Evolutionary conservation across 1,140 invertebrate species (phyloP), one percentile per base, ranked within the genome.

Genomic region (Paralvinella palmiformis): DNA sequence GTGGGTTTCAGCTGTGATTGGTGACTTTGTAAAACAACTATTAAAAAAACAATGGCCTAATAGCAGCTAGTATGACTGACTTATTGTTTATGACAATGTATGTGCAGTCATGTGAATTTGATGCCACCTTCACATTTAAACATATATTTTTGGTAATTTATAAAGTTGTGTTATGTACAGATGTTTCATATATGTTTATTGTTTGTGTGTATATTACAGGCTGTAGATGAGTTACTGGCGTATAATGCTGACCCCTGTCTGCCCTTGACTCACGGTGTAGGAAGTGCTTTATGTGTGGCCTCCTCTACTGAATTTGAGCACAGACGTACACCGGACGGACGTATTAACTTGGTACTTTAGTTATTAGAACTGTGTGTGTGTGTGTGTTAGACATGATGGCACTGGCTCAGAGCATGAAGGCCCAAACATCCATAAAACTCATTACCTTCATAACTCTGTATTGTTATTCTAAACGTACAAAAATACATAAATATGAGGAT

Each of bases 251-350:
- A 81, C 62, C 73, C 77, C 7, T 77, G 73, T 59, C 60, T 78
- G 17, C 68, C 69, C 2, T 62, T 81, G 44, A 78, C 76, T 37
- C 77, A 79, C 66, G 78, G 79, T 33, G 69, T 78, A 7, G 79
- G 77, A 10, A 79, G 69, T 64, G 76, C 76, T 24, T 68, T 81
- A 3, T 81, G 79, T 74, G 73, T 72, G 13, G 72, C 77, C 17
- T 71, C 74, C 6, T 74, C 69, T 15, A 79, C 77, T 20, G 73
- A 76, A 33, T 76, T 75, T 58, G 77, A 81, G 59, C 70, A 78
- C 60, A 63, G 74, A 22, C 64, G 78, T 29, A 67, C 69, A 5
- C 71, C 76, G 17, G 59, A 67, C 15, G 68, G 61, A 17, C 63
- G 76, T 55, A 62, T 80, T 5, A 62, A 71, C 53, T 69, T 81